Evolutionary conservation across 1,140 invertebrate species (phyloP), one percentile per base, ranked within the genome.

Genomic region (Drosophila bipectinata): DNA sequence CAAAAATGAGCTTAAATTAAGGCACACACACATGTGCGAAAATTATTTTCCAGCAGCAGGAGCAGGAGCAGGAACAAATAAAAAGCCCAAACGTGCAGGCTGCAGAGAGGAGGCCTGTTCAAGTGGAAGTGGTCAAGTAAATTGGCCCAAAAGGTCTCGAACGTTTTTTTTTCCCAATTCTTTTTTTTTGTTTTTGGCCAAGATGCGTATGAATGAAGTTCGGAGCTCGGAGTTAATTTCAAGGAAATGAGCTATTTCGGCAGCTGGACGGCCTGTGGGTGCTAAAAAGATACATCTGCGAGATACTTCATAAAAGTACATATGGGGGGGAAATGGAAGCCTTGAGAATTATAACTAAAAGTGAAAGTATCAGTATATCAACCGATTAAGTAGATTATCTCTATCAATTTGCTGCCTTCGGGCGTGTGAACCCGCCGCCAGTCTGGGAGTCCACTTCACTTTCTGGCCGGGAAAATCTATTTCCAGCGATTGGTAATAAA

Each of bases 1-100:
- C 81, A 87, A 77, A 84, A 85, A 87, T 87, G 83, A 88, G 83
- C 83, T 79, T 79, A 87, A 87, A 87, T 87, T 87, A 88, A 87
- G 79, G 83, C 82, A 82, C 73, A 82, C 66, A 82, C 73, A 73
- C 60, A 60, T 60, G 52, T 80, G 76, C 72, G 79, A 85, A 85
- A 85, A 85, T 85, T 87, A 81, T 82, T 85, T 87, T 77, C 77
- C 82, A 87, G 47, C 71, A 74, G 54, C 61, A 74, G 64, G 18
- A 64, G 54, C 69, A 56, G 56, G 73, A 72, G 56, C 21, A 21
- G 21, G 21, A 21, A 3, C 73, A 87, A 87, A 87, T 88, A 87
- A 87, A 87, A 87, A 88, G 82, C 56, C 75, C 48, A 83, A 88
- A 87, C 82, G 82, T 87, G 82, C 49, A 72, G 72, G 55, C 79